Base-by-base conservation (phyloP, 2,888 invertebrate species). In the Cerastis rubricosa region DNA sequence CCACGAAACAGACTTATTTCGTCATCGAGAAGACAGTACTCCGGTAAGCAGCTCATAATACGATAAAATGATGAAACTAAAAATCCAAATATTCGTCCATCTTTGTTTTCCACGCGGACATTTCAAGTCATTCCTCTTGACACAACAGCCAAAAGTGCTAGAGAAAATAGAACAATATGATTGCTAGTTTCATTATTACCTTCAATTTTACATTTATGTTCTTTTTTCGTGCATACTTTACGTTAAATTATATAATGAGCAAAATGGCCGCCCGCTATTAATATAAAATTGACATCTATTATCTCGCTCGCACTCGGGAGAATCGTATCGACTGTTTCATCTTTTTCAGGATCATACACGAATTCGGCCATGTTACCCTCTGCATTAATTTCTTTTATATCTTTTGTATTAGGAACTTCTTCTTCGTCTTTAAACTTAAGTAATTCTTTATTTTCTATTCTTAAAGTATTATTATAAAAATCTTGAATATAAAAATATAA, bases 251-350 rank as follows among this genome's bases (percentile, higher is more conserved):
- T 72, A 63, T 81, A 87, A 86, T 84, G 80, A 70, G 75, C 80
- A 79, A 79, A 74, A 84, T 84, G 84, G 80, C 71, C 87, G 80
- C 78, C 87, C 85, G 78, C 89, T 90, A 90, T 90, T 89, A 89
- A 85, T 89, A 88, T 89, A 89, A 90, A 92, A 91, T 90, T 88
- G 88, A 83, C 84, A 84, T 88, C 88, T 90, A 80, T 84, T 90
- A 90, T 95, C 95, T 95, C 95, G 90, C 94, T 95, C 93, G 93
- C 95, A 93, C 95, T 92, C 81, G 84, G 80, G 78, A 81, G 74
- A 85, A 84, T 68, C 63, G 74, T 75, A 81, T 87, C 82, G 78
- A 66, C 84, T 85, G 89, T 88, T 90, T 90, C 86, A 85, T 85
- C 82, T 83, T 86, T 83, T 85, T 80, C 81, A 75, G 80, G 63